Conservation (phyloP, 23 tunicate species). For the Trididemnum miniatum region DNA sequence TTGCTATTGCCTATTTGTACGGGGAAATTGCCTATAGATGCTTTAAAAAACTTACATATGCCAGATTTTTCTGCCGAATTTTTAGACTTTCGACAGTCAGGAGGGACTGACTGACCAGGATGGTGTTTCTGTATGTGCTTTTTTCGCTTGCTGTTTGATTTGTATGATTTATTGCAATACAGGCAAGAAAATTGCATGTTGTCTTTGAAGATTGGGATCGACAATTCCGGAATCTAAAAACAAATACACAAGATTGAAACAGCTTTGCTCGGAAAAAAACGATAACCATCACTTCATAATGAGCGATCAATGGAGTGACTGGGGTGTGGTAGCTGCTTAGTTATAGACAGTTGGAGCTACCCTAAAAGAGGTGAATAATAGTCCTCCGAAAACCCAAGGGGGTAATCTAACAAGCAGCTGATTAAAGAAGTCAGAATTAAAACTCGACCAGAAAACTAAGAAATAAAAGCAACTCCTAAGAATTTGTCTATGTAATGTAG, state of each 20-base stretch:
- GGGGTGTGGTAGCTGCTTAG: no score
- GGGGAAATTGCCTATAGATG: no score
- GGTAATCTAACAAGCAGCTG: not conserved
- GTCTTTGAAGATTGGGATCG: constrained; percentile 46
- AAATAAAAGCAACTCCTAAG: not conserved
- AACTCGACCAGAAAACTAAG: no score
- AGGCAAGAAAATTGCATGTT: constrained; percentile 46
- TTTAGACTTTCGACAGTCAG: not conserved
- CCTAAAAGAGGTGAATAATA: no score
- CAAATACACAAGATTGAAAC: not conserved
- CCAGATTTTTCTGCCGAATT: not conserved
- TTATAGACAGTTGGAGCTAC: no score
- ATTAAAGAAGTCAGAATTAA: no score
- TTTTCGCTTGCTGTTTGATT: constrained; percentile 62
- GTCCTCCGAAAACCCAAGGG: no score
- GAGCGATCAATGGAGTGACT: no score
- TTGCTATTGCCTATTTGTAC: no score
- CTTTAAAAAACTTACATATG: not conserved
- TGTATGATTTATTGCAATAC: constrained; percentile 69
- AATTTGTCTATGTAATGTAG: not conserved
- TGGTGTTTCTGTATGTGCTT: constrained; percentile 60
- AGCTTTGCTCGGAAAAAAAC: no score
- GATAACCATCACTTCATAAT: no score
- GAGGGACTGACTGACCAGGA: constrained; percentile 32
- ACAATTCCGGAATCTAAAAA: constrained; percentile 42